These are phyloP conservation scores for Propithecus coquereli DNA, from an alignment of 2,113 vertebrate genomes.

Conservation along the genomic window DNA sequence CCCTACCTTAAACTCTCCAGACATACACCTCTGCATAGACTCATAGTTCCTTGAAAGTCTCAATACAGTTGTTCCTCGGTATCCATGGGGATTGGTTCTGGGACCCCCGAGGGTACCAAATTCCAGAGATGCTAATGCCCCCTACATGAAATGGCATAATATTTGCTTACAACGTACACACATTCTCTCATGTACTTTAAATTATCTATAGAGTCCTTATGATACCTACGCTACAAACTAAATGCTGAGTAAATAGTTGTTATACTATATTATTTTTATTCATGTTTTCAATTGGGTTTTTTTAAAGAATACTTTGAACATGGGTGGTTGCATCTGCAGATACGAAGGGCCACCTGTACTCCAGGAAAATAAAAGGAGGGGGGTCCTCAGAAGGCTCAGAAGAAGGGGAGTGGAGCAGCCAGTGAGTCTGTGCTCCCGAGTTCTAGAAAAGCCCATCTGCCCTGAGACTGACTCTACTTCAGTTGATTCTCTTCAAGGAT, in stretches of 20 bases:
- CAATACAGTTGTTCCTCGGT: neutral
- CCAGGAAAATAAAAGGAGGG: too few relatives aligned
- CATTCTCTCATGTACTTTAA: neutral
- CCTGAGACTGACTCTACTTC: neutral
- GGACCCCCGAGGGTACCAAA: neutral
- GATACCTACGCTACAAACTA: neutral
- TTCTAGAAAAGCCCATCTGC: neutral
- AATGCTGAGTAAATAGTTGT: neutral
- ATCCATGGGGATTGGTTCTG: neutral
- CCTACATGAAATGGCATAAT: neutral
- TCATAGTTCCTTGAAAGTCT: neutral
- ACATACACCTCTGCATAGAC: neutral
- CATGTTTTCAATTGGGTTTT: neutral
- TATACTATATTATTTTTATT: neutral
- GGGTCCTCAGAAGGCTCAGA: accelerated
- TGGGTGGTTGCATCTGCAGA: neutral
- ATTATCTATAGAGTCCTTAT: neutral
- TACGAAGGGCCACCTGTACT: neutral
- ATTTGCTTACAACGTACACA: neutral
- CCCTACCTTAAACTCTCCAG: neutral
- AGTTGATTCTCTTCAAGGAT: neutral
- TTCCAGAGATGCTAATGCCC: neutral
- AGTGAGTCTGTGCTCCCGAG: accelerated
- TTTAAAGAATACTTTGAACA: neutral
- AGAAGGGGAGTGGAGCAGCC: neutral